A percentile compares a stretch with the other conserved stretches of the same genome.
Conservation (phyloP, 2,113 vertebrate genomes). For the Oreotragus oreotragus region DNA sequence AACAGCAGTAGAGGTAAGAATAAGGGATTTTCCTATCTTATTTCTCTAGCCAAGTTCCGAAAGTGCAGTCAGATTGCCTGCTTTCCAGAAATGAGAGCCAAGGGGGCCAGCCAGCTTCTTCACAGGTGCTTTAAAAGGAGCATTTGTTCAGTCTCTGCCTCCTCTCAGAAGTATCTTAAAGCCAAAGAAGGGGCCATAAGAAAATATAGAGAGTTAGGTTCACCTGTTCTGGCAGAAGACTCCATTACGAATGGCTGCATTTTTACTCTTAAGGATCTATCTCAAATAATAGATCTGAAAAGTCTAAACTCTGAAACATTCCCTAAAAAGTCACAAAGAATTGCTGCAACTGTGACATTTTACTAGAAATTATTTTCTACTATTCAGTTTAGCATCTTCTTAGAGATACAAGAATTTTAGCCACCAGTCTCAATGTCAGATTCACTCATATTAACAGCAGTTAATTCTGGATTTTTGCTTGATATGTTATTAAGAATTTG, state of each 20-base stretch:
- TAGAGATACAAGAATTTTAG: conserved; percentile 12
- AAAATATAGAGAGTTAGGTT: conserved; percentile 8
- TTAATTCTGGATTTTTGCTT: neutral
- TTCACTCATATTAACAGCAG: neutral
- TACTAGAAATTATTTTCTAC: conserved; percentile 18
- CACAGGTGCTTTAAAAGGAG: conserved; percentile 12
- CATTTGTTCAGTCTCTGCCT: neutral
- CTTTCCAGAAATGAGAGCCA: conserved; percentile 32
- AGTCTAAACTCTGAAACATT: neutral
- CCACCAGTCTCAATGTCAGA: neutral
- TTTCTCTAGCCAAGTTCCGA: conserved; percentile 6
- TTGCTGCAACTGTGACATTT: conserved; percentile 30
- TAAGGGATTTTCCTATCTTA: neutral
- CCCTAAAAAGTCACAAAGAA: conserved; percentile 3
- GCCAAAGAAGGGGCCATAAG: neutral
- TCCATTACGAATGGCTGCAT: neutral
- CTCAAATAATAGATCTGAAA: conserved; percentile 27
- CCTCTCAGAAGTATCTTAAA: neutral
- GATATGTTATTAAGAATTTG: neutral
- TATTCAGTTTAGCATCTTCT: conserved; percentile 22
- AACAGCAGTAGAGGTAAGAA: neutral
- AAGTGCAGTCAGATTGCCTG: neutral
- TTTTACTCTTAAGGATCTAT: neutral
- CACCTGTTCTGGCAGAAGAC: neutral
- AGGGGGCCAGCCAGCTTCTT: neutral